phyloP scores from a whole-genome alignment of 1,140 invertebrate genomes.

The Drosophila nigrodunni region DNA sequence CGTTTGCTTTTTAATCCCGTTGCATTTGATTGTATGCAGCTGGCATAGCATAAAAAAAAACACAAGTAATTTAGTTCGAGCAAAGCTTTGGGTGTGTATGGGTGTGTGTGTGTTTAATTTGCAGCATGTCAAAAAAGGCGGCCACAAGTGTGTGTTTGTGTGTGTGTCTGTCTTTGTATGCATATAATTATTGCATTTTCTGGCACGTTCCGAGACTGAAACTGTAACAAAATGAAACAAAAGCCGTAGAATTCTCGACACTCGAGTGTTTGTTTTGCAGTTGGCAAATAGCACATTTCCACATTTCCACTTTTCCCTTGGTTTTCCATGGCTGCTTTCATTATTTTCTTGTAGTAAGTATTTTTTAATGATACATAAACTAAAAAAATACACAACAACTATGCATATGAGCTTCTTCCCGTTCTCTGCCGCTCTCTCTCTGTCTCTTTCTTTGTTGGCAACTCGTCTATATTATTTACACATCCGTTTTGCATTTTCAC shows the following conservation, averaged over 20 bases:
- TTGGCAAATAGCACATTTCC: slow-evolving; percentile 80
- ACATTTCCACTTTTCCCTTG: slow-evolving; percentile 27
- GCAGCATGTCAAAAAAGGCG: slow-evolving; percentile 77
- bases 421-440: slow-evolving; percentile 5
- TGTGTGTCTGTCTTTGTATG: slow-evolving; percentile 63
- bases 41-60: slow-evolving; percentile 63
- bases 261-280: slow-evolving; percentile 65
- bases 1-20: slow-evolving; percentile 77
- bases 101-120: slow-evolving; percentile 68
- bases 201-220: slow-evolving; percentile 67
- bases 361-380: slow-evolving; percentile 84
- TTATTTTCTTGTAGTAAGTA: slow-evolving; percentile 67
- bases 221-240: slow-evolving; percentile 52
- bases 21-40: slow-evolving; percentile 81
- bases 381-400: slow-evolving; percentile 76
- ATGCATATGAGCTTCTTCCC: slow-evolving; percentile 6
- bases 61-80: slow-evolving; percentile 72
- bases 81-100: slow-evolving; percentile 25
- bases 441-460: slow-evolving; percentile 40
- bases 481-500: slow-evolving; percentile 80
- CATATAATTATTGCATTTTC: slow-evolving; percentile 82
- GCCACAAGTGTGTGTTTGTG: slow-evolving; percentile 33
- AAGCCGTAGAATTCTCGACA: slow-evolving; percentile 11
- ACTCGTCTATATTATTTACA: slow-evolving; percentile 83
- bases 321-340: slow-evolving; percentile 42